Evolutionary conservation across 2,113 vertebrate species (phyloP), one percentile per base, ranked within the genome.

Genomic region (Pangasianodon gigas): DNA sequence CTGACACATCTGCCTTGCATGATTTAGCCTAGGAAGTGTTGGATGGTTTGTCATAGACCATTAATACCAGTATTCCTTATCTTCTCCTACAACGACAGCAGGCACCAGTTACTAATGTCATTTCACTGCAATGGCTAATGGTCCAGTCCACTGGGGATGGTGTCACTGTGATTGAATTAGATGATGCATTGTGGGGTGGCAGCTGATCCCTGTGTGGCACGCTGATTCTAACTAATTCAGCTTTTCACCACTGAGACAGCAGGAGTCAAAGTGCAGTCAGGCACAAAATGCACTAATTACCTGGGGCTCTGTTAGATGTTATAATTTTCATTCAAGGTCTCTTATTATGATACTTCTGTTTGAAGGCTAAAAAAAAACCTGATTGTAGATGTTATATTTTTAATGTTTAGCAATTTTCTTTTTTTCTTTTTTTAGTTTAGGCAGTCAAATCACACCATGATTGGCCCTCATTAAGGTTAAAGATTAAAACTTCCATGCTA

Each of bases 141-240:
- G 26, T n/a, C 11, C 56, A 19, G 32, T 37, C 58, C 9, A 29
- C 24, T 10, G 29, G 48, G 79, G 77, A 86, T 54, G 62, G 82
- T 94, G 93, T 95, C 94, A 88, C 88, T 81, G 91, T 91, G 93
- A 94, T 94, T 94, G 92, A 94, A 94, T 94, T 92, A 95, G 94
- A 93, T 92, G 92, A 93, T 89, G 92, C 93, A 93, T 94, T 94
- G 95, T 94, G 93, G 95, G 94, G 95, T 94, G 93, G 94, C 94
- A 93, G 94, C 95, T 86, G 89, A 91, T 88, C 75, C 93, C 90
- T 90, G 87, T 92, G 92, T 91, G 92, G 93, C 92, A 93, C 90
- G 90, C 92, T 86, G 91, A 94, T 93, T 93, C 94, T 93, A 94
- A 90, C 90, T 93, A 85, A 90, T 79, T 91, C 88, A 89, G 85